Conservation (phyloP, 2,113 vertebrate genomes). For the Galeopterus variegatus region DNA sequence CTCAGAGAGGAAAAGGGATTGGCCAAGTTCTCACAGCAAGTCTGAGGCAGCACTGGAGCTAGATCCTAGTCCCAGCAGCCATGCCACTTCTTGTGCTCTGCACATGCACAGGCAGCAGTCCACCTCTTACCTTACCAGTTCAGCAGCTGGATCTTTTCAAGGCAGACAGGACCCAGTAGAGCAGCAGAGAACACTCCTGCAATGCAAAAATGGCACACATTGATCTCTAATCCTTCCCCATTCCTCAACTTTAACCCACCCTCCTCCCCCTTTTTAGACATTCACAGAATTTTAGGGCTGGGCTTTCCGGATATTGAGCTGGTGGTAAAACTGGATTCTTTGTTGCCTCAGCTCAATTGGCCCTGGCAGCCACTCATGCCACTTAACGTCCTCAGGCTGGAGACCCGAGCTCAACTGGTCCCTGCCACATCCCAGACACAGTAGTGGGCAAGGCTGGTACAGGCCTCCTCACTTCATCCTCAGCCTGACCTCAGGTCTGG, state of each 20-base stretch:
- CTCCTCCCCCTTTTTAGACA: background rate
- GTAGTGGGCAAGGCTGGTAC: conserved; percentile 19
- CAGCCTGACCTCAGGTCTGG: conserved; percentile 25
- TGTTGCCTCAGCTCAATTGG: conserved; percentile 50
- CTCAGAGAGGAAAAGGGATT: background rate
- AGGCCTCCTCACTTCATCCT: conserved; percentile 20
- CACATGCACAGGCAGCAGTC: background rate
- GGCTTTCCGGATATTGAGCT: conserved; percentile 59
- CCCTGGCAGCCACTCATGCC: conserved; percentile 38
- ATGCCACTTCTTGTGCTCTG: background rate
- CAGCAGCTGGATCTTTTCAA: conserved; percentile 60
- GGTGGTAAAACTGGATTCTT: conserved; percentile 66
- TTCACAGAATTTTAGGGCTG: conserved; percentile 50
- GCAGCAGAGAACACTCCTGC: conserved; percentile 17
- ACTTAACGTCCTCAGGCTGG: conserved; percentile 49
- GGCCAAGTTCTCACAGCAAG: conserved; percentile 42
- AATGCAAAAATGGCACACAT: conserved; percentile 43
- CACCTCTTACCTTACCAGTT: background rate
- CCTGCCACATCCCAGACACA: conserved; percentile 33
- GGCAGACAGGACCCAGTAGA: background rate
- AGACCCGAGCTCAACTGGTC: conserved; percentile 13
- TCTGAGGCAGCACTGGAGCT: conserved; percentile 12
- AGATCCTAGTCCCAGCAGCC: background rate
- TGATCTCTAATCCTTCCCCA: conserved; percentile 31
- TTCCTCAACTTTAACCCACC: background rate